These are phyloP conservation scores for Heliothis virescens DNA, from an alignment of 1,140 invertebrate species.

Conservation along the genomic window DNA sequence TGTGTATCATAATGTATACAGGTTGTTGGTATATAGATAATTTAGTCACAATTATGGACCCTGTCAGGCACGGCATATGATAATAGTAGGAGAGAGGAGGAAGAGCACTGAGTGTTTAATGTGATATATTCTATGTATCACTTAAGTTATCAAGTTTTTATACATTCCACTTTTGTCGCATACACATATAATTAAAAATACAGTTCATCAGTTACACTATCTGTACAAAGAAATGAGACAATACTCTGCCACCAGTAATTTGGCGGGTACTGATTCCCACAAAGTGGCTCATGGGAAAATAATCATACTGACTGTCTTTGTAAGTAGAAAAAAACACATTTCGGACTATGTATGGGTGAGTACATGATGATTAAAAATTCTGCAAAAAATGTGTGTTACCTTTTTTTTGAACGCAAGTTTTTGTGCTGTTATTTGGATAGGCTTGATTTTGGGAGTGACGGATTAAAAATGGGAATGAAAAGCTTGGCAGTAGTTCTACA, in stretches of 20 bases:
- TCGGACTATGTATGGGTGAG: not conserved
- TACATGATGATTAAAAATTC: slow-evolving; percentile 16
- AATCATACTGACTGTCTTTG: slow-evolving; percentile 23
- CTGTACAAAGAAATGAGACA: not conserved
- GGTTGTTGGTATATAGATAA: too few species aligned
- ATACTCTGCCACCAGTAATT: not conserved
- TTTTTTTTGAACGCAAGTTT: not conserved
- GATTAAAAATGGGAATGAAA: not conserved
- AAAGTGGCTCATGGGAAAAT: slow-evolving; percentile 23
- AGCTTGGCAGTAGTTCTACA: too few species aligned
- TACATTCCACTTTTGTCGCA: too few species aligned
- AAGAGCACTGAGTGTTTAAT: too few species aligned
- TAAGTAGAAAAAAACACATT: slow-evolving; percentile 22
- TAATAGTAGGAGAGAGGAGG: too few species aligned
- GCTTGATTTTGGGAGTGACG: slow-evolving; percentile 3
- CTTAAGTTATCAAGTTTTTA: too few species aligned
- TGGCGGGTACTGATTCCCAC: not conserved
- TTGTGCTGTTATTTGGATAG: not conserved
- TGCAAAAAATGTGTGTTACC: not conserved
- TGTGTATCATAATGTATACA: too few species aligned
- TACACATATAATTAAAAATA: not conserved
- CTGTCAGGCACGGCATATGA: too few species aligned
- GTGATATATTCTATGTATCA: too few species aligned
- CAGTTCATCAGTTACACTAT: not conserved
- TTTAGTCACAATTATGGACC: too few species aligned